Conservation (phyloP, 2,888 invertebrate species). For the Megaustenia siamemsis region DNA sequence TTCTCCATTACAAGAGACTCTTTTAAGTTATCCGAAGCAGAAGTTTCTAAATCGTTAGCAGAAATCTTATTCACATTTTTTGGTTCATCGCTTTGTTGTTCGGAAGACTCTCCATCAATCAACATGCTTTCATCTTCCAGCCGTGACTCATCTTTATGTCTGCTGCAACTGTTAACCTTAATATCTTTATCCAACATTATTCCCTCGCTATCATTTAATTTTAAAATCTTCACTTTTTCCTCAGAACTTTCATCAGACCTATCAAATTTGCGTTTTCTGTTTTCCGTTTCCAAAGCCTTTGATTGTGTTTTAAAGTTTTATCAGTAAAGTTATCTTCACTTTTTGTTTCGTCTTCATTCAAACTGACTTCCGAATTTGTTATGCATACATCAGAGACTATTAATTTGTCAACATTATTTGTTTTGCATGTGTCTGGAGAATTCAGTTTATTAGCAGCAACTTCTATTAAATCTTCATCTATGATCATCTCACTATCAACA, state of each 20-base stretch:
- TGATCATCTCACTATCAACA: background rate
- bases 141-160: background rate
- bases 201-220: background rate
- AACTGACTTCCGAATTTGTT: background rate
- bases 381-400: no score
- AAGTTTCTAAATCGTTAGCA: no score
- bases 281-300: constrained; percentile 1
- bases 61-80: no score
- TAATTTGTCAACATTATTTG: background rate
- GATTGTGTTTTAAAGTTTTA: background rate
- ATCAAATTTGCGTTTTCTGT: constrained; percentile 23
- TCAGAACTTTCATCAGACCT: background rate
- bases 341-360: background rate
- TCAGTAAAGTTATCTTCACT: background rate
- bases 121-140: background rate
- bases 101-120: background rate
- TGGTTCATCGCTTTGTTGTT: background rate
- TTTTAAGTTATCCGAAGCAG: no score
- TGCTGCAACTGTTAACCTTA: background rate
- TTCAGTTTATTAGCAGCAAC: background rate
- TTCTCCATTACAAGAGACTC: background rate
- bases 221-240: background rate
- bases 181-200: background rate
- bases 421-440: background rate
- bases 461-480: background rate